Conservation (phyloP, 37 sponge, comb jelly and placozoan species). For the Diacarnus erythraeanus region DNA sequence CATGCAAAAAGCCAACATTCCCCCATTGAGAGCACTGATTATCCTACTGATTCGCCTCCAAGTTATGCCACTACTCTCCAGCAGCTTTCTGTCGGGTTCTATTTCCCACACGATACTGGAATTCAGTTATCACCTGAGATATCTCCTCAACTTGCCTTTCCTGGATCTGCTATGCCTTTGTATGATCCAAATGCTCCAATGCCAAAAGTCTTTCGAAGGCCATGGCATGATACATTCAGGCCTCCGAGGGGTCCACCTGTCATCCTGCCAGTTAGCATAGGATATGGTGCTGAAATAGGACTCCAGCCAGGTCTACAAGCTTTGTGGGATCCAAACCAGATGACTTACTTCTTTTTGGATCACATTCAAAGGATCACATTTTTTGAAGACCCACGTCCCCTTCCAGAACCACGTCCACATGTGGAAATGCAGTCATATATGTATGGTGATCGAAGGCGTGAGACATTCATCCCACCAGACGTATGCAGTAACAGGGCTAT, state of each 20-base stretch:
- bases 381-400: slow-evolving; percentile 78
- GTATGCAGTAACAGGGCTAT: slow-evolving; percentile 28
- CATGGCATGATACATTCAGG: slow-evolving; percentile 74
- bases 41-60: slow-evolving; percentile 54
- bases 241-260: slow-evolving; percentile 81
- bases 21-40: neutral
- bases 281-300: slow-evolving; percentile 82
- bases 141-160: slow-evolving; percentile 26
- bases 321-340: slow-evolving; percentile 75
- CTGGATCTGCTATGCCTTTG: slow-evolving; percentile 47
- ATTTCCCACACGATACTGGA: slow-evolving; percentile 61
- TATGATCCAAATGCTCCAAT: slow-evolving; percentile 60
- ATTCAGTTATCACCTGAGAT: slow-evolving; percentile 25
- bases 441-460: slow-evolving; percentile 60
- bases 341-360: slow-evolving; percentile 74
- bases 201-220: slow-evolving; percentile 53
- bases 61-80: slow-evolving; percentile 54
- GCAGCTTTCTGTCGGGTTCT: slow-evolving; percentile 66
- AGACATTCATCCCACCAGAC: slow-evolving; percentile 19
- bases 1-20: slow-evolving; percentile 10
- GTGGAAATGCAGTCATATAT: slow-evolving; percentile 30
- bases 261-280: slow-evolving; percentile 71
- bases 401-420: slow-evolving; percentile 30
- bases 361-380: slow-evolving; percentile 66
- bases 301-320: slow-evolving; percentile 66